Conservation (phyloP, 2,888 invertebrate genomes). For the Allacma fusca region DNA sequence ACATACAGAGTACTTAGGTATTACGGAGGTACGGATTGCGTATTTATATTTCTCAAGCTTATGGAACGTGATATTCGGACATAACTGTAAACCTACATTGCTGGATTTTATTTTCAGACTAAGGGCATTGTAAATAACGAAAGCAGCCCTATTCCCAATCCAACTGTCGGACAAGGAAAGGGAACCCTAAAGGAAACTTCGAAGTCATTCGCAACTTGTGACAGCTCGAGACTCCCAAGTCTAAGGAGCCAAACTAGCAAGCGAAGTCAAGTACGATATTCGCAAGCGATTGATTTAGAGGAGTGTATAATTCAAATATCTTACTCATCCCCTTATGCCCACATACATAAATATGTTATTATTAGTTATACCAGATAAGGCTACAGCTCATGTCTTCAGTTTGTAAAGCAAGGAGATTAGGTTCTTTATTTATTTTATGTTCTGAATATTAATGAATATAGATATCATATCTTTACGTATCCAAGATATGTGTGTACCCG, state of each 20-base stretch:
- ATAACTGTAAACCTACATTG: too few relatives aligned
- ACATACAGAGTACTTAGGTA: slow-evolving; percentile 66
- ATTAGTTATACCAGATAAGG: slow-evolving; percentile 73
- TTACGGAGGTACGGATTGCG: too few relatives aligned
- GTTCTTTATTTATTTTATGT: too few relatives aligned
- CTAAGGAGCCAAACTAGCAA: slow-evolving; percentile 36
- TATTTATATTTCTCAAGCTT: too few relatives aligned
- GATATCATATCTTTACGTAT: too few relatives aligned
- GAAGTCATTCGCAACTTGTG: too few relatives aligned
- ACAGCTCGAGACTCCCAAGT: too few relatives aligned
- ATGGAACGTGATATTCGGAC: too few relatives aligned
- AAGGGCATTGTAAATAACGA: slow-evolving; percentile 58
- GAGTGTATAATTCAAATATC: slow-evolving; percentile 96
- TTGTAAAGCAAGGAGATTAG: too few relatives aligned
- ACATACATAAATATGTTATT: slow-evolving; percentile 96
- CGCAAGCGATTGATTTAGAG: slow-evolving; percentile 94
- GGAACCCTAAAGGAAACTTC: slow-evolving; percentile 11
- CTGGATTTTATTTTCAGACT: slow-evolving; percentile 42
- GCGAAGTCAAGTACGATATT: slow-evolving; percentile 73
- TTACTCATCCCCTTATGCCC: slow-evolving; percentile 99
- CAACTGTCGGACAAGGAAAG: slow-evolving; percentile 18
- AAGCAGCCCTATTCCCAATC: slow-evolving; percentile 54
- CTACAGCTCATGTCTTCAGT: background rate
- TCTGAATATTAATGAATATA: too few relatives aligned
- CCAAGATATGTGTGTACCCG: too few relatives aligned